Evolutionary conservation across 2,113 vertebrate genomes (phyloP).

Genomic region (Sinosuthora webbiana): DNA sequence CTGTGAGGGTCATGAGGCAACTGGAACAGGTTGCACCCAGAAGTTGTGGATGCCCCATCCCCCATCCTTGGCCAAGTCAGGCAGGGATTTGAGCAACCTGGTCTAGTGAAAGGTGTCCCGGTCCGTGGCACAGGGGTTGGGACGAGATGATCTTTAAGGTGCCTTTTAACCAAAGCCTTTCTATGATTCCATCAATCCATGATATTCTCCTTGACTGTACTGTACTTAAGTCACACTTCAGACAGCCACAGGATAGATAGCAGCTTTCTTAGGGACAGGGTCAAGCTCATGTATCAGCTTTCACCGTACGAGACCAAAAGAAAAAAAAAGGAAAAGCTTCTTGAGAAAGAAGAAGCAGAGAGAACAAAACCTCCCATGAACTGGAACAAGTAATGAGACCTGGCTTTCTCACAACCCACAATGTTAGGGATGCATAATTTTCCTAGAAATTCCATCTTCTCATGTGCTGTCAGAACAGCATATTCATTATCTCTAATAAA

Average conservation of each 20-base stretch:
- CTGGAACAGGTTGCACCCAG: background rate
- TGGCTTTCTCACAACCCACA: background rate
- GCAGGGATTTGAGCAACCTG: background rate
- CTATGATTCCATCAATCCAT: background rate
- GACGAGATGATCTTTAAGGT: background rate
- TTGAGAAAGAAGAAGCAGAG: background rate
- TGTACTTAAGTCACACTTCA: background rate
- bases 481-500: background rate
- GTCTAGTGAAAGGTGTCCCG: background rate
- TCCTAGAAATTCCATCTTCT: background rate
- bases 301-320: background rate
- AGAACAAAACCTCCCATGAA: background rate
- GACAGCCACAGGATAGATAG: background rate
- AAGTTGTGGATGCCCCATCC: background rate
- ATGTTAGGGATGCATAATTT: background rate
- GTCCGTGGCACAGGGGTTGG: rapidly evolving
- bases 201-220: background rate
- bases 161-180: background rate
- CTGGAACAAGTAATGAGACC: background rate
- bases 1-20: rapidly evolving
- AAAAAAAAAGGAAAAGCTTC: background rate
- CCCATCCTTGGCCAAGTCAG: background rate
- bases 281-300: background rate
- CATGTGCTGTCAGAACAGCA: background rate
- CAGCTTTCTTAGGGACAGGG: background rate